Evolutionary conservation across 2,888 invertebrate genomes (phyloP), one percentile per base, ranked within the genome.

Genomic region (Pteria penguin): DNA sequence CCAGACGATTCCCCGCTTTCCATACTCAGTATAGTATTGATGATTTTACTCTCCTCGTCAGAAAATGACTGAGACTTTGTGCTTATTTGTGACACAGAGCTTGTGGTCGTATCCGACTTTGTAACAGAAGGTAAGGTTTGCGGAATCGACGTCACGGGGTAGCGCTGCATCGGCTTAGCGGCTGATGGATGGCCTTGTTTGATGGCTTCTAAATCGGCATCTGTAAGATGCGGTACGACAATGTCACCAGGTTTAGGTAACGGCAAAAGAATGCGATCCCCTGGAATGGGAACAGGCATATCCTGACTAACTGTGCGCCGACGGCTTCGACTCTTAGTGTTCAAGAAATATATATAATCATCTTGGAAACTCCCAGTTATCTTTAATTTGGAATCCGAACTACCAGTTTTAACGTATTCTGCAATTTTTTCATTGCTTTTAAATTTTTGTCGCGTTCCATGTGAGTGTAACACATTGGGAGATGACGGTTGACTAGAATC

Each of bases 341-440:
- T 89, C 60, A 90, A 87, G 78, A 89, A 92, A 77, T 91, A 92
- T n/a, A 92, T 90, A 86, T 89, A 92, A 69, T 92, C 89, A 79
- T 92, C 89, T 79, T 91, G 88, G 76, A 89, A 92, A 75, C 87
- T 89, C 8, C 91, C 92, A 5, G 91, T 90, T 32, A 91, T 91
- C 82, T 91, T 91, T n/a, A 91, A 86, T 72, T 89, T 89, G 27
- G 87, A 83, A 58, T 85, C 84, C n/a, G 82, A 76, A 36, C 79
- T 79, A 32, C 76, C 70, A 45, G 31, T 65, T 33, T 77, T 77
- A 26, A 77, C 62, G 33, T 72, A 72, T 5, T 77, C 76, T 32
- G 72, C 72, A 14, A 73, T 32, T 60, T 77, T 77, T 36, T 77
- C 76, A n/a, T 22, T 27, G 26, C 72, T 77, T 22, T 27, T 54